Conservation (phyloP, 2,113 vertebrate genomes). For the Muntiacus reevesi region DNA sequence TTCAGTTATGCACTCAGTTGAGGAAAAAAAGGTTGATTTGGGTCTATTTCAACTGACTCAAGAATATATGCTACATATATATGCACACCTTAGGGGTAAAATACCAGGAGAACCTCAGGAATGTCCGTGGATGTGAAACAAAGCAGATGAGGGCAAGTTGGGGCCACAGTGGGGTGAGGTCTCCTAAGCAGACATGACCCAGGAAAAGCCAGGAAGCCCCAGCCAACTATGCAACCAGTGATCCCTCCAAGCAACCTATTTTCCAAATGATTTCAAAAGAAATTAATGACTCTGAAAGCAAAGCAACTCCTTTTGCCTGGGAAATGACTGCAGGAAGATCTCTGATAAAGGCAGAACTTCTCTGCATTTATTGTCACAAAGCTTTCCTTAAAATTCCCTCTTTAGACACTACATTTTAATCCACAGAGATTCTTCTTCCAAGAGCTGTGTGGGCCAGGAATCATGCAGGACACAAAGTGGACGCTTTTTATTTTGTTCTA, state of each 20-base stretch:
- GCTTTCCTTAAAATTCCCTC: background rate
- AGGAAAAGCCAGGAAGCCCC: background rate
- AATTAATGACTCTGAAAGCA: background rate
- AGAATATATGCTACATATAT: background rate
- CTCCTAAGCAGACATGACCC: background rate
- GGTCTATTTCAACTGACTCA: constrained; percentile 5
- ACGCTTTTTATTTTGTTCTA: background rate
- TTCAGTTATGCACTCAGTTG: background rate
- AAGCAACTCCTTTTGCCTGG: background rate
- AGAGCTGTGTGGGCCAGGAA: background rate
- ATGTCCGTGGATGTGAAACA: background rate
- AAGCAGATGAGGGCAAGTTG: background rate
- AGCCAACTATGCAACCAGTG: fast-evolving
- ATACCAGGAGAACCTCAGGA: background rate
- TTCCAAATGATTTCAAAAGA: constrained; percentile 13
- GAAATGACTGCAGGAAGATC: background rate
- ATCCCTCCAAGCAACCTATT: background rate
- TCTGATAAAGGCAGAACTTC: background rate
- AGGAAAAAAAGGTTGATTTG: background rate
- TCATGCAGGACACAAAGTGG: background rate
- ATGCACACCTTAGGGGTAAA: background rate
- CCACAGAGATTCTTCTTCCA: background rate
- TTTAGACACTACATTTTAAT: background rate
- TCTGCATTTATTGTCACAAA: background rate
- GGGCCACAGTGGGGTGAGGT: background rate